Evolutionary conservation across 2,113 vertebrate species (phyloP), one percentile per base, ranked within the genome.

Genomic region (Galemys pyrenaicus): DNA sequence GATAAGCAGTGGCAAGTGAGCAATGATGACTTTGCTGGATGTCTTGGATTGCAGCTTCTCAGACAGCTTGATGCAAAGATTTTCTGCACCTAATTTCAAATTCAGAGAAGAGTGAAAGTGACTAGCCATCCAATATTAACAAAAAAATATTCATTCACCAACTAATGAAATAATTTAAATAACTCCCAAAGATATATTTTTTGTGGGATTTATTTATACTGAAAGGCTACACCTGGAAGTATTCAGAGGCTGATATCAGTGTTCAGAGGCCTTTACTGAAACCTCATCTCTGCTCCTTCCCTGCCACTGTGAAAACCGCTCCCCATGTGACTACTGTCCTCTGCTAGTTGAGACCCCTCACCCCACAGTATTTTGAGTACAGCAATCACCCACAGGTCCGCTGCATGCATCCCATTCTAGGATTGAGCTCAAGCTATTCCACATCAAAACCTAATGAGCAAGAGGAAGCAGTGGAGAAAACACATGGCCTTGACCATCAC

Each of bases 1-100:
- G 97, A 99, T 99, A 4, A 99, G 99, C 87, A 99, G 97, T 0
- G 99, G 99, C 98, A 99, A 98, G 96, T 99, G 99, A 7, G 99
- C 99, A 26, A 99, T 99, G 97, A 99, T 99, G 96, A 99, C 98
- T 98, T 99, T 99, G 97, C 99, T 99, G 28, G 99, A 99, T 0
- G 99, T 99, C 98, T 99, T 99, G 0, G 99, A 99, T 98, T 99
- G 99, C 51, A 99, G 98, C 95, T 99, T 99, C 97, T 99, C 99
- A 0, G 99, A 99, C 3, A 99, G 97, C 95, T 99, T 99, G 95
- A 98, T 99, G 95, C 99, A 99, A 95, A 99, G 97, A 96, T 99
- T 99, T 97, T 99, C 99, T 51, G 99, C 99, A 96, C 99, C 99
- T 99, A 80, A 79, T 75, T 64, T 80, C 26, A 84, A 80, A 81